phyloP scores from a whole-genome alignment of 2,797 vertebrate species.

The Notolabrus celidotus region DNA sequence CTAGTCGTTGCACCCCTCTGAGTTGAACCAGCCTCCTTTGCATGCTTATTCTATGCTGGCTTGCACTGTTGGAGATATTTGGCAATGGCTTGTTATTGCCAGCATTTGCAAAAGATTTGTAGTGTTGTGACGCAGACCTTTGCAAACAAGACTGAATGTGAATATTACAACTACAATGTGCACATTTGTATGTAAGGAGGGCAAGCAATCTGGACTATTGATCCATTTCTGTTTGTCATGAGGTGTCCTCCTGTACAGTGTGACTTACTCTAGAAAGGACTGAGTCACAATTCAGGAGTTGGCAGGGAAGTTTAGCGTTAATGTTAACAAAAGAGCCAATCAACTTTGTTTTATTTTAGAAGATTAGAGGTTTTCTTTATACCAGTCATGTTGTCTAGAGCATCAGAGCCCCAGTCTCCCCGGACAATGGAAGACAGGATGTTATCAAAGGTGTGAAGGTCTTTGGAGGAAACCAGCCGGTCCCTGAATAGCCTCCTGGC shows the following conservation, averaged over 20 bases:
- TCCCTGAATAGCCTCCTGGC: conserved; percentile 94
- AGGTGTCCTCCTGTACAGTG: too few species aligned
- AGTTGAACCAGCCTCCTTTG: conserved; percentile 20
- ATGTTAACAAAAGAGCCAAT: too few species aligned
- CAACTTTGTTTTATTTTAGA: neutral
- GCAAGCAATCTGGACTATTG: too few species aligned
- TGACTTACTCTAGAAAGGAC: too few species aligned
- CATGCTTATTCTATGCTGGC: neutral
- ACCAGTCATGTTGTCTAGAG: conserved; percentile 93
- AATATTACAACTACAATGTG: neutral
- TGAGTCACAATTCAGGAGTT: too few species aligned
- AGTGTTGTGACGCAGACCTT: neutral
- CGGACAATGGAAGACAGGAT: conserved; percentile 91
- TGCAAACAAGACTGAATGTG: neutral
- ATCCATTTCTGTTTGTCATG: too few species aligned
- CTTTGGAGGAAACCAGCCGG: conserved; percentile 91
- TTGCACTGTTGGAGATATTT: neutral
- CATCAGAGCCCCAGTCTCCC: conserved; percentile 93
- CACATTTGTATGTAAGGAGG: too few species aligned
- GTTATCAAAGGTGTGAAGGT: conserved; percentile 91
- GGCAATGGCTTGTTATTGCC: neutral
- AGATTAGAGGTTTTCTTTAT: conserved; percentile 45
- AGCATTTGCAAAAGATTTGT: neutral
- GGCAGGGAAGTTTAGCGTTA: neutral
- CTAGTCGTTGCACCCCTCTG: conserved; percentile 15